These are phyloP conservation scores for Syngnathus rostellatus DNA, from an alignment of 2,797 vertebrate species.

Conservation along the genomic window DNA sequence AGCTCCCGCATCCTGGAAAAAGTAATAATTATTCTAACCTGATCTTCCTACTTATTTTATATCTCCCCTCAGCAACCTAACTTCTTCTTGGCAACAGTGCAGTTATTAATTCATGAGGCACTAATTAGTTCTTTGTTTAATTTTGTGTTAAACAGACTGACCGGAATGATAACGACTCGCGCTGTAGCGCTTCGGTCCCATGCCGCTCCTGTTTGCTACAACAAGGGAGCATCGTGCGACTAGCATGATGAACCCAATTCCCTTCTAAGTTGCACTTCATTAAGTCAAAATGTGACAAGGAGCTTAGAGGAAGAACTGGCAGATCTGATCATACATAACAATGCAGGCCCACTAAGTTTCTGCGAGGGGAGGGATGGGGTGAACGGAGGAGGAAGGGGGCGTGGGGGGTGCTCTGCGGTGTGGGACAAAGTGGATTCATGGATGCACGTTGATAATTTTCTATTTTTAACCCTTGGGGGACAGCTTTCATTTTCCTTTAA, in stretches of 20 bases:
- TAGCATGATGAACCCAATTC: slow-evolving; percentile 99
- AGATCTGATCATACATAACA: slow-evolving; percentile 99
- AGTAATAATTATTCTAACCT: slow-evolving; percentile 84
- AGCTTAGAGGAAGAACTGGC: slow-evolving; percentile 99
- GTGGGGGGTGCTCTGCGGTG: slow-evolving; percentile 22
- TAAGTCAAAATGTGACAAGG: slow-evolving; percentile 99
- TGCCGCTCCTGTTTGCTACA: slow-evolving; percentile 99
- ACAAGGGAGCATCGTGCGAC: slow-evolving; percentile 98
- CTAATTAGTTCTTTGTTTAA: slow-evolving; percentile 99
- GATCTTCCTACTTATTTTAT: slow-evolving; percentile 97
- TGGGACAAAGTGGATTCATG: slow-evolving; percentile 67
- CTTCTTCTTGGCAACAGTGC: slow-evolving; percentile 97
- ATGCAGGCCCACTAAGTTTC: slow-evolving; percentile 93
- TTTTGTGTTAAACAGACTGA: slow-evolving; percentile 99
- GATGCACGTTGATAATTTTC: slow-evolving; percentile 80
- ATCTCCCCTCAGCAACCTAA: slow-evolving; percentile 98
- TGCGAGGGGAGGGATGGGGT: slow-evolving; percentile 38
- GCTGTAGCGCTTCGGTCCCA: slow-evolving; percentile 94
- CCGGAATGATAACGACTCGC: slow-evolving; percentile 99
- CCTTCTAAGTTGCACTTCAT: slow-evolving; percentile 99
- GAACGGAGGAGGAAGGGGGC: slow-evolving; percentile 32
- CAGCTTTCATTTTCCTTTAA: slow-evolving; percentile 80
- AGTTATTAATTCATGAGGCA: slow-evolving; percentile 99
- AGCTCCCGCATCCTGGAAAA: slow-evolving; percentile 66
- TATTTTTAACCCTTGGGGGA: slow-evolving; percentile 80